Conservation (phyloP, 2,797 vertebrate species). For the Bucorvus abyssinicus region DNA sequence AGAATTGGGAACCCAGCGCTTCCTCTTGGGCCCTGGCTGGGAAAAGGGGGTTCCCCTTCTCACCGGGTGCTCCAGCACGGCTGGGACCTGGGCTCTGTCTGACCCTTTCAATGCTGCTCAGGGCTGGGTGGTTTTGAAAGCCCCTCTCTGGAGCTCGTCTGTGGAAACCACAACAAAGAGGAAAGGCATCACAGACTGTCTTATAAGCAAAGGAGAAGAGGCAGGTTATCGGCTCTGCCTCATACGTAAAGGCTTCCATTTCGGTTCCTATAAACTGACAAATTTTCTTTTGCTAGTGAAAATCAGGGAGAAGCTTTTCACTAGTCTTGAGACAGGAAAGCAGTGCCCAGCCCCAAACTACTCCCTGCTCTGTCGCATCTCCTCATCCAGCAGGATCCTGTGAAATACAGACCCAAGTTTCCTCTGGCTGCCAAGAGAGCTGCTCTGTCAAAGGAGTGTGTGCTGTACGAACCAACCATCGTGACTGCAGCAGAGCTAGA, state of each 20-base stretch:
- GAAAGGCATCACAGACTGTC: background rate
- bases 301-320: background rate
- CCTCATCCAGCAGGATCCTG: background rate
- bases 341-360: background rate
- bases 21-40: background rate
- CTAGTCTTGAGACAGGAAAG: background rate
- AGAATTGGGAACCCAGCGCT: background rate
- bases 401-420: background rate
- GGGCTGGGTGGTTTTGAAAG: background rate
- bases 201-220: background rate
- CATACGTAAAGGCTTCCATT: background rate
- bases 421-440: background rate
- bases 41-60: background rate
- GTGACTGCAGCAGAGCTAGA: background rate
- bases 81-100: background rate
- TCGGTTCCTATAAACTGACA: background rate
- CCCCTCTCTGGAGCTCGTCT: background rate
- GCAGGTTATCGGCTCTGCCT: background rate
- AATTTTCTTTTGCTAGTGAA: background rate
- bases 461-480: background rate
- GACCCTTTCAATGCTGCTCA: background rate
- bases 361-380: background rate
- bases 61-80: fast-evolving
- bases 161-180: background rate
- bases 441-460: background rate